Conservation (phyloP, 2,888 invertebrate genomes). For the Lutraria lutraria region DNA sequence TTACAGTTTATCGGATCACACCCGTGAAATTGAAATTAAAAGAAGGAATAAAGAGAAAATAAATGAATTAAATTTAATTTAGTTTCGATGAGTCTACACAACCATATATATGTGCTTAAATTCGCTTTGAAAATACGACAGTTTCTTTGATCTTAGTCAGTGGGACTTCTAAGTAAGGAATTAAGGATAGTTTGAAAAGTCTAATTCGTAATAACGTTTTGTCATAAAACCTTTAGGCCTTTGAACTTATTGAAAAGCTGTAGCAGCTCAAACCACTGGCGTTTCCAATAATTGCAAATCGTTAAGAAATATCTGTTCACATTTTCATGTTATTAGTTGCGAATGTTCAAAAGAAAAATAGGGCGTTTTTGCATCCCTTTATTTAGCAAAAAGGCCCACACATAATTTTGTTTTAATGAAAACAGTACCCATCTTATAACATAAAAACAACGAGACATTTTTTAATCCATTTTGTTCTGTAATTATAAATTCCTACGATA, state of each 20-base stretch:
- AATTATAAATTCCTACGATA: background rate
- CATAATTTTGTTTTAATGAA: conserved; percentile 13
- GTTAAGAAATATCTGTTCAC: conserved; percentile 24
- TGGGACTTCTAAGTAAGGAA: conserved; percentile 66
- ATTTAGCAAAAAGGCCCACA: conserved; percentile 21
- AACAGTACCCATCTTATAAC: background rate
- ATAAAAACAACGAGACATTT: background rate
- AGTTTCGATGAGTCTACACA: conserved; percentile 64
- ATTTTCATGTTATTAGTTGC: conserved; percentile 41
- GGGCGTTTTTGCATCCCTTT: conserved; percentile 20
- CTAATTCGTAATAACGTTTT: conserved; percentile 70
- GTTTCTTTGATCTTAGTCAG: conserved; percentile 58
- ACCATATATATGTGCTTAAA: conserved; percentile 64
- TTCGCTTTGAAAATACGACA: conserved; percentile 60
- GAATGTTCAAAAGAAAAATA: conserved; percentile 16
- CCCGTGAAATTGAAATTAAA: conserved; percentile 70
- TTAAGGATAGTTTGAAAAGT: conserved; percentile 66
- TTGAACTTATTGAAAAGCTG: conserved; percentile 59
- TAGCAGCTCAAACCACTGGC: conserved; percentile 46
- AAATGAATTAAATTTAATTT: conserved; percentile 72
- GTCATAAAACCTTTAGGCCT: conserved; percentile 61
- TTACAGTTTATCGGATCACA: conserved; percentile 64
- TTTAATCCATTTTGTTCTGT: background rate
- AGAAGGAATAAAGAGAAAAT: conserved; percentile 66
- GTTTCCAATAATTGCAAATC: conserved; percentile 26